These are phyloP conservation scores for Pardosa pseudoannulata DNA, from an alignment of 2,888 invertebrate species.

Conservation along the genomic window DNA sequence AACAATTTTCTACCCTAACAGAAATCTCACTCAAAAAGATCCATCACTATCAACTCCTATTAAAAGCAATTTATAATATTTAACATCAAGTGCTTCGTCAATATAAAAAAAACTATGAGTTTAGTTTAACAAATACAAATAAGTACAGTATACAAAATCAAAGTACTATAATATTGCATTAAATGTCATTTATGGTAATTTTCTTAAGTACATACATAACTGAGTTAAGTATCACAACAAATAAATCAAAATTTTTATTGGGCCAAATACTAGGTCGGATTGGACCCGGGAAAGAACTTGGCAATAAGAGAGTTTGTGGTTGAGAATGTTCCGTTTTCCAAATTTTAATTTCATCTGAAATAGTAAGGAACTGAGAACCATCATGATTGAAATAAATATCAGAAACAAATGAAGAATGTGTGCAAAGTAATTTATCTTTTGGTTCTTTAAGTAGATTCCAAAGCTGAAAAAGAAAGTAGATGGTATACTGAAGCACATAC, in stretches of 20 bases:
- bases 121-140: too few species aligned
- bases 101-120: too few species aligned
- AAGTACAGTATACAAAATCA: too few species aligned
- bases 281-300: slow-evolving; percentile 37
- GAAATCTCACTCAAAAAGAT: too few species aligned
- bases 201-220: slow-evolving; percentile 43
- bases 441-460: not conserved
- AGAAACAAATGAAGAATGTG: not conserved
- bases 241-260: slow-evolving; percentile 25
- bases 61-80: too few species aligned
- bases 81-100: too few species aligned
- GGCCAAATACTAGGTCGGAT: slow-evolving; percentile 40
- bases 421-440: not conserved
- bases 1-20: too few species aligned
- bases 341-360: slow-evolving; percentile 41
- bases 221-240: slow-evolving; percentile 35
- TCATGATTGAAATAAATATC: slow-evolving; percentile 10
- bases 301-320: slow-evolving; percentile 37
- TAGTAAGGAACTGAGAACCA: slow-evolving; percentile 25
- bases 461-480: not conserved
- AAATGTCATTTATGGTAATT: not conserved
- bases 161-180: too few species aligned
- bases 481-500: too few species aligned
- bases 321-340: not conserved
- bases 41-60: too few species aligned